phyloP scores from a whole-genome alignment of 2,888 invertebrate species.

The Spialia ferax region DNA sequence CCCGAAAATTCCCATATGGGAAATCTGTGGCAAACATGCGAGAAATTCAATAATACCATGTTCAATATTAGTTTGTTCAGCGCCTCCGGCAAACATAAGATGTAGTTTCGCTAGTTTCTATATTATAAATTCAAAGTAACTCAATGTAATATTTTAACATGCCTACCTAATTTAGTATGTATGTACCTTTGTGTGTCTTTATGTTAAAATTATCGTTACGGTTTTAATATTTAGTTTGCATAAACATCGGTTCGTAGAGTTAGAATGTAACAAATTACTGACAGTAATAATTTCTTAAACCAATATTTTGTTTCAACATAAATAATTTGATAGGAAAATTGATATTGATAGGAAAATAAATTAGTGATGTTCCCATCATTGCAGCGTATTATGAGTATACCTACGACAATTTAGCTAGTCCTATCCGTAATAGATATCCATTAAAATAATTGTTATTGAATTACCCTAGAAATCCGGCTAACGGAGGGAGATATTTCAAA shows the following conservation, averaged over 20 bases:
- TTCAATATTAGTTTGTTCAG: constrained; percentile 31
- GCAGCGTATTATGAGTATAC: constrained; percentile 11
- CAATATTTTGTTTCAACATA: constrained; percentile 18
- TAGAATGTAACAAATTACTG: neutral
- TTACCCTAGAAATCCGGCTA: constrained; percentile 40
- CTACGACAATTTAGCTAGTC: constrained; percentile 21
- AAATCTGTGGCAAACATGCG: constrained; percentile 13
- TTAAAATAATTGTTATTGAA: constrained; percentile 41
- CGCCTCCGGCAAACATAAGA: constrained; percentile 26
- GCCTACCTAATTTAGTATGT: no score
- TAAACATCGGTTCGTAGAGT: neutral
- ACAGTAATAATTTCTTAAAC: constrained; percentile 2
- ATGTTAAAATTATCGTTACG: neutral
- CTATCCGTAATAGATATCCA: constrained; percentile 33
- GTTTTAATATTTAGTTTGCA: neutral
- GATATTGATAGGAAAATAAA: no score
- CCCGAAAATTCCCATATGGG: constrained; percentile 12
- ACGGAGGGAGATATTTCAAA: constrained; percentile 40
- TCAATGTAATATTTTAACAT: no score
- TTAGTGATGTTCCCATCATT: neutral
- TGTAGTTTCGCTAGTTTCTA: neutral
- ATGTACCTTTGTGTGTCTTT: neutral
- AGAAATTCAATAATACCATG: constrained; percentile 30
- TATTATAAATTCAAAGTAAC: neutral
- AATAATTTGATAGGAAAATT: neutral